Conservation (phyloP, 2,113 vertebrate species). For the Seriola dumerili region DNA sequence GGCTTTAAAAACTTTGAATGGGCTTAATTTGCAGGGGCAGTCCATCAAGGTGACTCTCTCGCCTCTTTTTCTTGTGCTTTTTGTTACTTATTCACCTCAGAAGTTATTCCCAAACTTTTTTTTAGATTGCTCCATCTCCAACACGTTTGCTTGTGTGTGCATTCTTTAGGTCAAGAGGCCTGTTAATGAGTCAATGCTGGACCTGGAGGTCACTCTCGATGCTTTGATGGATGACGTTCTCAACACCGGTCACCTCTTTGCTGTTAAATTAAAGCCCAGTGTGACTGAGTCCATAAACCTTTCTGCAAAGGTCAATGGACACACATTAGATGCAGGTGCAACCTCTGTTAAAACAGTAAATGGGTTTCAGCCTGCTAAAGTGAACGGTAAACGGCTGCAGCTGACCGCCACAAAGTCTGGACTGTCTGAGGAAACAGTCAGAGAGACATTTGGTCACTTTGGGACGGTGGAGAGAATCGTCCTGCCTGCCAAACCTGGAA, state of each 20-base stretch:
- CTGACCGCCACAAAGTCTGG: slow-evolving; percentile 36
- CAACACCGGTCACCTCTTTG: slow-evolving; percentile 83
- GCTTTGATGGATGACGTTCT: slow-evolving; percentile 84
- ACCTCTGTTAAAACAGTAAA: background rate
- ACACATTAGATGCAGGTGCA: background rate
- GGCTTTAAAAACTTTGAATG: slow-evolving; percentile 85
- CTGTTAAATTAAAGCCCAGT: slow-evolving; percentile 58
- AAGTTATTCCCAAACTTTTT: background rate
- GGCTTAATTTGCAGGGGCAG: slow-evolving; percentile 59
- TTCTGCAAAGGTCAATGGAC: slow-evolving; percentile 46
- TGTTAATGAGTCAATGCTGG: slow-evolving; percentile 83
- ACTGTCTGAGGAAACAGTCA: slow-evolving; percentile 79
- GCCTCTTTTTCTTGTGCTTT: too few relatives aligned
- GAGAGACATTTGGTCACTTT: slow-evolving; percentile 81
- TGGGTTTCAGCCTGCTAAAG: background rate
- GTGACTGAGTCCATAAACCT: background rate
- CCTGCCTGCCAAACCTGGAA: slow-evolving; percentile 79
- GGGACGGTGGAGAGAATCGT: slow-evolving; percentile 82
- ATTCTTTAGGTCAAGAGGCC: slow-evolving; percentile 88
- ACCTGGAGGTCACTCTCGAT: slow-evolving; percentile 83
- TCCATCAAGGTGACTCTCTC: slow-evolving; percentile 65
- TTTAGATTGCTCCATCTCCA: background rate
- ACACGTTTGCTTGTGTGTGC: background rate
- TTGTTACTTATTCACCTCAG: too few relatives aligned
- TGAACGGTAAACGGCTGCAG: background rate